A percentile compares a stretch with the other conserved stretches of the same genome.
phyloP scores from a whole-genome alignment of 2,888 invertebrate genomes.

The Chloromyia formosa region DNA sequence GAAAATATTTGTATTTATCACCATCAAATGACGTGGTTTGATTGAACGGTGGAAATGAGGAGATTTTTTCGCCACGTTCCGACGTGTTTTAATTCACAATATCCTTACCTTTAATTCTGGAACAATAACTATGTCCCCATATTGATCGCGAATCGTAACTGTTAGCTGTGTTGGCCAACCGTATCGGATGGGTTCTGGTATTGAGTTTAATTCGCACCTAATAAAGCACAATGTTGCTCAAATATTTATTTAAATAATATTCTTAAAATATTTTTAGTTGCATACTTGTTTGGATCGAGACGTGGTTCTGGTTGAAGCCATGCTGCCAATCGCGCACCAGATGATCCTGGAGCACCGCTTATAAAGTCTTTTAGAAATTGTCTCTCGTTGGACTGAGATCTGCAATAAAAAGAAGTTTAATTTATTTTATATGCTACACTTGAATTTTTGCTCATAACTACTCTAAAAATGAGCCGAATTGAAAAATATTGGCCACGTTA shows the following conservation, averaged over 20 bases:
- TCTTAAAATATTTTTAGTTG: conserved; percentile 43
- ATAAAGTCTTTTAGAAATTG: conserved; percentile 94
- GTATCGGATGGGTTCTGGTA: conserved; percentile 75
- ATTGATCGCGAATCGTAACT: conserved; percentile 87
- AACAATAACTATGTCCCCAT: conserved; percentile 86
- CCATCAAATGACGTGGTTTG: too few relatives aligned
- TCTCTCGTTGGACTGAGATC: conserved; percentile 88
- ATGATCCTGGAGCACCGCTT: conserved; percentile 80
- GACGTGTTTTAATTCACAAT: too few relatives aligned
- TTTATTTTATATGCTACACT: not conserved
- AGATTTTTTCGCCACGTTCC: too few relatives aligned
- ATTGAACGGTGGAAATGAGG: too few relatives aligned
- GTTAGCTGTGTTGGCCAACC: conserved; percentile 87
- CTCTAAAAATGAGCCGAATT: too few relatives aligned
- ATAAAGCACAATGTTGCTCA: conserved; percentile 54
- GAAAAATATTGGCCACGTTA: too few relatives aligned
- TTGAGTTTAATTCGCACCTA: conserved; percentile 84
- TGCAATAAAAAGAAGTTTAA: conserved; percentile 61
- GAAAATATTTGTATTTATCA: conserved; percentile 29
- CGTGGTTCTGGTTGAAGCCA: conserved; percentile 95
- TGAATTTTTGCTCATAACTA: too few relatives aligned
- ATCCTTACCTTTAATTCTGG: conserved; percentile 80
- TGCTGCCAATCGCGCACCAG: conserved; percentile 91
- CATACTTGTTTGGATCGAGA: conserved; percentile 80
- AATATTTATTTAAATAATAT: conserved; percentile 55